Evolutionary conservation across 2,888 invertebrate species (phyloP).

Genomic region (Caenorhabditis afra): DNA sequence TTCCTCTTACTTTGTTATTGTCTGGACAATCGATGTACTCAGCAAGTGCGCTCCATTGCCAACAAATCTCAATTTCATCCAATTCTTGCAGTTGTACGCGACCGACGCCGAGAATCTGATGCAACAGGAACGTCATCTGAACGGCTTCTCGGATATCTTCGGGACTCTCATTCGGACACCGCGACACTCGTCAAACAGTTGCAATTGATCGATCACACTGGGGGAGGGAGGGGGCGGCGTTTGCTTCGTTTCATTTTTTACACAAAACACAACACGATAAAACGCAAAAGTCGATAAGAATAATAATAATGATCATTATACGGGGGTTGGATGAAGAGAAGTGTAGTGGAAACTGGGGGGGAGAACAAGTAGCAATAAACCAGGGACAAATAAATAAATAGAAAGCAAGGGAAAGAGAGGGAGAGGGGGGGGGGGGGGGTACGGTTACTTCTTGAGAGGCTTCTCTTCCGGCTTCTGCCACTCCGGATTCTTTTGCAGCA

Average conservation of each 20-base stretch:
- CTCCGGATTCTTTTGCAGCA: constrained; percentile 92
- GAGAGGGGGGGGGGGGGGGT: neutral
- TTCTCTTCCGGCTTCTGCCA: constrained; percentile 75
- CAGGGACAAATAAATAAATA: constrained; percentile 8
- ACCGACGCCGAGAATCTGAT: constrained; percentile 44
- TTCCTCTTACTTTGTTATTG: no score
- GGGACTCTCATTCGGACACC: constrained; percentile 29
- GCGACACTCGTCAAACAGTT: constrained; percentile 28
- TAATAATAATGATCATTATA: no score
- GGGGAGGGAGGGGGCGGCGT: no score
- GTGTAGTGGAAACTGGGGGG: neutral
- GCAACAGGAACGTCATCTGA: constrained; percentile 15
- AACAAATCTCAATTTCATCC: no score
- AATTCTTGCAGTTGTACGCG: constrained; percentile 52
- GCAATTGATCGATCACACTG: constrained; percentile 29
- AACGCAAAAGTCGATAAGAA: no score
- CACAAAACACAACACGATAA: no score
- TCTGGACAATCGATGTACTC: no score
- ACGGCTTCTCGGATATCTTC: constrained; percentile 38
- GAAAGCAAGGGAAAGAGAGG: constrained; percentile 4
- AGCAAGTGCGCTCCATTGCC: no score
- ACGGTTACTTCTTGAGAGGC: constrained; percentile 49
- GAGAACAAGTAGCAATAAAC: constrained; percentile 33
- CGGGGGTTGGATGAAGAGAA: no score
- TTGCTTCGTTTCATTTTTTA: neutral